A percentile compares a stretch with the other conserved stretches of the same genome.
Evolutionary conservation across 2,888 invertebrate genomes (phyloP).

Genomic region (Mesorhabditis sp.): DNA sequence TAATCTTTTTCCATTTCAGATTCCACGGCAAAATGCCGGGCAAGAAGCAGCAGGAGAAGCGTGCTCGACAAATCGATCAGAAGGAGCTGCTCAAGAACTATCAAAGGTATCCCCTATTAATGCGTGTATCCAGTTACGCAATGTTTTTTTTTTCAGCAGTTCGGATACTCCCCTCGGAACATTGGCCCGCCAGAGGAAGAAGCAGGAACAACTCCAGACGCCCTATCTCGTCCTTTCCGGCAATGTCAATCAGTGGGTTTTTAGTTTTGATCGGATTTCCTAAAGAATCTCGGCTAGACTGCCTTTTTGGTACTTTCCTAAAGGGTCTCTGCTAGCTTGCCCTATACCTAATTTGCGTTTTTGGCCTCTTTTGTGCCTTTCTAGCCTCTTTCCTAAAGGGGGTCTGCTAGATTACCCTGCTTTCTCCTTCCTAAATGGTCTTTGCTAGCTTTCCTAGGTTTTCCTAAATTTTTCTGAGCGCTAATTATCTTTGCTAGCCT

Average conservation of each 20-base stretch:
- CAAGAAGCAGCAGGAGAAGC: constrained; percentile 93
- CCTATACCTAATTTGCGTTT: too few relatives aligned
- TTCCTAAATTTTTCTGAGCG: too few relatives aligned
- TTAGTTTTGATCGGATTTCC: neutral
- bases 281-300: too few relatives aligned
- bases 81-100: constrained; percentile 35
- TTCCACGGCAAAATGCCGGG: constrained; percentile 99
- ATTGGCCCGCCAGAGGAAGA: constrained; percentile 85
- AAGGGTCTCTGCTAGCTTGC: too few relatives aligned
- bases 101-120: neutral
- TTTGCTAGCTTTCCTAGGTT: too few relatives aligned
- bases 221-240: constrained; percentile 54
- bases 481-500: too few relatives aligned
- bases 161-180: constrained; percentile 82
- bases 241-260: neutral
- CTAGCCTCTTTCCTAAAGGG: too few relatives aligned
- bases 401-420: too few relatives aligned
- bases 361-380: too few relatives aligned
- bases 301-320: too few relatives aligned
- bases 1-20: constrained; percentile 69
- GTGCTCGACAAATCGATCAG: constrained; percentile 80
- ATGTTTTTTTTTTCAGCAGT: constrained; percentile 16
- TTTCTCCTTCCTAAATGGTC: too few relatives aligned
- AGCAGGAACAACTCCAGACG: constrained; percentile 68
- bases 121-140: too few relatives aligned